Evolutionary conservation across 2,113 vertebrate genomes (phyloP).

Genomic region (Sprattus sprattus): DNA sequence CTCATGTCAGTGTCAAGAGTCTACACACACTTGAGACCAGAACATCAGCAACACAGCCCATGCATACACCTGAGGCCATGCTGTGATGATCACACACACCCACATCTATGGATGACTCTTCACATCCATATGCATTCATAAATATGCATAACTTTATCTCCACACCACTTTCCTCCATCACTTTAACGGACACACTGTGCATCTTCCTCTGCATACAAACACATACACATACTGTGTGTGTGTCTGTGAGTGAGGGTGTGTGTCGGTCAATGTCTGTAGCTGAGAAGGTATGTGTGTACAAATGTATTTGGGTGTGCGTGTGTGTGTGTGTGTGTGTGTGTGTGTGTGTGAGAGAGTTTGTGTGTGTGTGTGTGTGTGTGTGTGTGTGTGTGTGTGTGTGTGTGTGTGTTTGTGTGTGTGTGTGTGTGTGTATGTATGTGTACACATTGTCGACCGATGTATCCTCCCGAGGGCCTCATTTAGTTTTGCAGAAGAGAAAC

Average conservation of each 20-base stretch:
- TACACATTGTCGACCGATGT: not conserved
- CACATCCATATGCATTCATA: not conserved
- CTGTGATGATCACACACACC: not conserved
- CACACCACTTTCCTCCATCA: not conserved
- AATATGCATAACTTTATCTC: not conserved
- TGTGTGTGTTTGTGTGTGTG: not conserved
- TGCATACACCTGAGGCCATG: not conserved
- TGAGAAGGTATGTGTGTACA: too few relatives aligned
- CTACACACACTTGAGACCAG: not conserved
- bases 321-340: not conserved
- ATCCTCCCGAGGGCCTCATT: slow-evolving; percentile 13
- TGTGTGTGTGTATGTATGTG: not conserved
- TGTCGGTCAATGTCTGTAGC: not conserved
- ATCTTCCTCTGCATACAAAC: not conserved
- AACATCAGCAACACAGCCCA: not conserved
- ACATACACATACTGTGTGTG: not conserved
- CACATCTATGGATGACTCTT: not conserved
- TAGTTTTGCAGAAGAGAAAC: not conserved
- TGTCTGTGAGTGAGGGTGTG: not conserved
- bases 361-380: not conserved
- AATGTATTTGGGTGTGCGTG: not conserved
- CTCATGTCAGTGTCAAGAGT: not conserved
- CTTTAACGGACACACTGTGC: not conserved
- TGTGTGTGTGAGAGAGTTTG: not conserved
- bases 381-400: not conserved